Conservation (phyloP, 1,140 invertebrate genomes). For the Carposina sasakii region DNA sequence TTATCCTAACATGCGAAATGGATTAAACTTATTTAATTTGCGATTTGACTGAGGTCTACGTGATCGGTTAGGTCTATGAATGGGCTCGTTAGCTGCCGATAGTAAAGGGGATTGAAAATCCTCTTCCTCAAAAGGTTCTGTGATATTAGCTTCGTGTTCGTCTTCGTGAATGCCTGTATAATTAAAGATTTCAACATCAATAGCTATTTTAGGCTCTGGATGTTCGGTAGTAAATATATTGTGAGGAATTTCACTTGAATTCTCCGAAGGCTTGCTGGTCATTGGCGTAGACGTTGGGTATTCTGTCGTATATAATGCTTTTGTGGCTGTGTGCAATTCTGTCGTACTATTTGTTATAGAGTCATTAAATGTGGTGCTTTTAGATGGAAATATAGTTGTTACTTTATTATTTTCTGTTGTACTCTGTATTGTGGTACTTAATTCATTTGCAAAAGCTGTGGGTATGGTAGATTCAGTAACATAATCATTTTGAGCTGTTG, state of each 20-base stretch:
- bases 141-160: constrained; percentile 27
- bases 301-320: constrained; percentile 3
- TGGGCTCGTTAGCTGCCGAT: constrained; percentile 54
- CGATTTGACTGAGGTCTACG: constrained; percentile 42
- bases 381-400: too few species aligned
- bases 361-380: too few species aligned
- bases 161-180: too few species aligned
- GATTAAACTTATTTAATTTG: constrained; percentile 56
- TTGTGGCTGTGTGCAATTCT: too few species aligned
- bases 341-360: too few species aligned
- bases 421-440: too few species aligned
- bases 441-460: too few species aligned
- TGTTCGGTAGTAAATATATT: constrained; percentile 8
- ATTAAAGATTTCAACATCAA: too few species aligned
- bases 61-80: constrained; percentile 51
- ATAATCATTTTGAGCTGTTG: not conserved
- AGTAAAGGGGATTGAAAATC: constrained; percentile 60
- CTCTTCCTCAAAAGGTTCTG: constrained; percentile 36
- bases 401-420: too few species aligned
- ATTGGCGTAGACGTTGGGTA: not conserved
- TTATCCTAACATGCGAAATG: constrained; percentile 66
- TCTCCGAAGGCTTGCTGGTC: constrained; percentile 4
- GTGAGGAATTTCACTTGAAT: constrained; percentile 8
- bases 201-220: too few species aligned
- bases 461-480: too few species aligned